Base-by-base conservation (phyloP, 2,113 vertebrate species). In the Manacus vitellinus region DNA sequence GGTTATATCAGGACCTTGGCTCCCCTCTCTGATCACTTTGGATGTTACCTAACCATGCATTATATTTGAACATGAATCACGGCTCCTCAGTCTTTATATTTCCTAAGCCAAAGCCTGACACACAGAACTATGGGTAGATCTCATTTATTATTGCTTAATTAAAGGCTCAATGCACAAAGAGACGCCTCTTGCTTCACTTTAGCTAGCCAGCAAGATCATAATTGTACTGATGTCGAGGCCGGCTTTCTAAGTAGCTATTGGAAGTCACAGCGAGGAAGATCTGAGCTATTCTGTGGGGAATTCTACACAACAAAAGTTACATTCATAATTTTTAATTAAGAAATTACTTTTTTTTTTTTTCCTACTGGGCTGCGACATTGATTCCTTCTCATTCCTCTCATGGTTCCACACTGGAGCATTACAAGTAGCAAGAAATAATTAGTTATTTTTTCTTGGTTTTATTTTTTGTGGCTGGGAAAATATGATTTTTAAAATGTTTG, bases 121-220 rank as follows among this genome's bases (percentile, higher is more conserved):
- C 65, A 76, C 9, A 86, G 94, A 92, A 81, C 88, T 95, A 94
- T 93, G 96, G 88, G 95, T 96, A 97, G 89, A 94, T 94, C 91
- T 93, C 96, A 92, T 97, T 97, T 97, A 95, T 96, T 96, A 95
- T 93, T 95, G 82, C 97, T 96, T 97, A 97, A 97, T 97, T 97
- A 97, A 97, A 95, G 89, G 77, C 85, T 96, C 85, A 94, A 73
- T 91, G 92, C 95, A 96, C 95, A 96, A 95, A 97, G 96, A 96
- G 95, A 89, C 2, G 44, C 72, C 95, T 97, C 88, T 96, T 12
- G 1, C 80, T 95, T 96, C 80, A 66, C 84, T 95, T 87, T 88
- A 90, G 96, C 94, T 93, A 89, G 88, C 92, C 93, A 95, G 91
- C 47, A 78, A 92, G 82, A 95, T 95, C 66, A 37, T 96, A 97